Evolutionary conservation across 2,113 vertebrate genomes (phyloP), one percentile per base, ranked within the genome.

Genomic region (Eurystomus gularis): DNA sequence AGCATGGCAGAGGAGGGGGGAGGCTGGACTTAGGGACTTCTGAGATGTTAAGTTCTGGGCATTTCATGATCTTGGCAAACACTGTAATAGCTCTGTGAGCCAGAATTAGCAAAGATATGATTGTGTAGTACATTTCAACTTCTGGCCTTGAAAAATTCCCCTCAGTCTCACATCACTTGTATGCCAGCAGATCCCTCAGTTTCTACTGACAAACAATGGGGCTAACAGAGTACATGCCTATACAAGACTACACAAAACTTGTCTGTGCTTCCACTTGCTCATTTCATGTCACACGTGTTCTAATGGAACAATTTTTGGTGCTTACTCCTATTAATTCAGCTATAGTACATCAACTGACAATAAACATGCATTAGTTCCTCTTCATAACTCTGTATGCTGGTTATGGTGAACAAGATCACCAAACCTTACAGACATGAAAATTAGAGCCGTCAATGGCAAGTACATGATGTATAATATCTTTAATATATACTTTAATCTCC

Each of bases 381-480:
- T 96, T 97, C 89, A 61, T 65, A 9, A 90, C 75, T 90, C 72
- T 65, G 17, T 80, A 57, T 94, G 26, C 82, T 97, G 77, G 62
- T 92, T 96, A 88, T 18, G 68, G 44, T 82, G 46, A 97, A 60
- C 16, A 82, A 77, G 55, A 65, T 78, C 86, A 96, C 65, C 89
- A 73, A 97, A 92, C 42, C 42, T 55, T 77, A 75, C 52, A 94
- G 70, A 89, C 61, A 64, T 86, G 42, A 83, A 96, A 95, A 94
- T 94, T 90, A 86, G 83, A 62, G 33, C 64, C 71, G 71, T 86
- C 88, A 93, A 17, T 96, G 88, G 29, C 81, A 88, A 94, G 42
- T 11, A 40, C 52, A 70, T 79, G 61, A 86, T 61, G 37, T 72
- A 35, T 64, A 95, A 76, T n/a, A 54, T 42, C 61, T 88, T 92